Evolutionary conservation across 2,888 invertebrate genomes (phyloP).

Genomic region (Eubasilissa splendida): DNA sequence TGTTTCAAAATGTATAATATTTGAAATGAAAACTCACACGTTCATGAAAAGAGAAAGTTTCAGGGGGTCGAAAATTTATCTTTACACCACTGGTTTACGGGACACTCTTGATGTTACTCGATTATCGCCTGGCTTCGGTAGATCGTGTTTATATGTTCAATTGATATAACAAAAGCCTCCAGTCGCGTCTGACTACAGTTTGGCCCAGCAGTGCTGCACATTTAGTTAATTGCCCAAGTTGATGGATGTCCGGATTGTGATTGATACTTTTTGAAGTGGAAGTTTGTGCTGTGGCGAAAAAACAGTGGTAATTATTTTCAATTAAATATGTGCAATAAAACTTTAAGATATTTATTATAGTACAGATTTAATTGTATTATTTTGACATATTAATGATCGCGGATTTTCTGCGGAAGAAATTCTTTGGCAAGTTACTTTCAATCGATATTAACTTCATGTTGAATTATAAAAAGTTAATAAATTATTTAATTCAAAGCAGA

Average conservation of each 20-base stretch:
- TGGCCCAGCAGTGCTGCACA: constrained; percentile 7
- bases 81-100: constrained; percentile 39
- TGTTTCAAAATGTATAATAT: too few relatives aligned
- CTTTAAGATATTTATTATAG: too few relatives aligned
- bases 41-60: too few relatives aligned
- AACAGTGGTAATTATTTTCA: not conserved
- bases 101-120: constrained; percentile 35
- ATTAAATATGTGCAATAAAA: not conserved
- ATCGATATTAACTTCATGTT: too few relatives aligned
- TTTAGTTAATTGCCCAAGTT: constrained; percentile 1
- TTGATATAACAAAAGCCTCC: constrained; percentile 24
- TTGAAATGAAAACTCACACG: too few relatives aligned
- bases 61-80: too few relatives aligned
- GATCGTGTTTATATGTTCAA: constrained; percentile 50
- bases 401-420: too few relatives aligned
- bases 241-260: constrained; percentile 1
- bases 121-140: constrained; percentile 36
- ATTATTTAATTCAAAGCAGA: too few relatives aligned
- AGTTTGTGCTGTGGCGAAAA: not conserved
- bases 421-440: too few relatives aligned
- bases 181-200: constrained; percentile 35
- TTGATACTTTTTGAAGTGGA: not conserved
- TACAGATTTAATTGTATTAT: too few relatives aligned
- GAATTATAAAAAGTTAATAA: too few relatives aligned
- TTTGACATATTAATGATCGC: too few relatives aligned